Evolutionary conservation across 2,888 invertebrate species (phyloP).

Genomic region (Phyllotreta striolata): DNA sequence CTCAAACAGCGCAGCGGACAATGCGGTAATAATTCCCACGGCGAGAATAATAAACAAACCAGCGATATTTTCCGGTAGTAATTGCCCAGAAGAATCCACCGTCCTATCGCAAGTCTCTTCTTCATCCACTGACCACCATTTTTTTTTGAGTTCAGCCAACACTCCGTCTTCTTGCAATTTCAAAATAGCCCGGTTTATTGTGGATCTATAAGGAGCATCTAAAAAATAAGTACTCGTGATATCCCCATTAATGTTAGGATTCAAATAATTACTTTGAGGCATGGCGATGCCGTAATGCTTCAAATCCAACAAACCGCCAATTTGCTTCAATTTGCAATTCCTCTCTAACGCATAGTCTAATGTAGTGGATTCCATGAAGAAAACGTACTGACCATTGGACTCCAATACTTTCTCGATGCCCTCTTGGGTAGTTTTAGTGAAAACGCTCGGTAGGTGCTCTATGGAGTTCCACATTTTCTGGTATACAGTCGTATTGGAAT

Average conservation of each 20-base stretch:
- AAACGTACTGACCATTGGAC: conserved; percentile 85
- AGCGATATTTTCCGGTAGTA: conserved; percentile 86
- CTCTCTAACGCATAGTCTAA: conserved; percentile 91
- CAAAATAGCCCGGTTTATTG: conserved; percentile 87
- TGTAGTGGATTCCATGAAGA: conserved; percentile 94
- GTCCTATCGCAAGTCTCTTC: conserved; percentile 40
- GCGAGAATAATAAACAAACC: conserved; percentile 89
- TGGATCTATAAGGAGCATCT: conserved; percentile 80
- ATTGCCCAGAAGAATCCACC: conserved; percentile 4
- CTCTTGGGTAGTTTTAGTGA: conserved; percentile 81
- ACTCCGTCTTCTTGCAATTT: conserved; percentile 89
- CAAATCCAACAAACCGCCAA: conserved; percentile 82
- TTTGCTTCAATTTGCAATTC: conserved; percentile 83
- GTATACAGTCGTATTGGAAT: conserved; percentile 51
- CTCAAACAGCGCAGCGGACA: conserved; percentile 79
- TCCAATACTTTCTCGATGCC: conserved; percentile 85
- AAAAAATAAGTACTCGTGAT: conserved; percentile 39
- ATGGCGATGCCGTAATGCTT: conserved; percentile 95
- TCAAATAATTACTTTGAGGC: conserved; percentile 76
- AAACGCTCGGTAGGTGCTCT: conserved; percentile 85
- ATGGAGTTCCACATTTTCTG: conserved; percentile 64
- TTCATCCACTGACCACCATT: conserved; percentile 83
- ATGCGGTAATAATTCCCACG: conserved; percentile 74
- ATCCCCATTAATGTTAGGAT: neutral
- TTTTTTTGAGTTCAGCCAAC: conserved; percentile 80